Evolutionary conservation across 2,113 vertebrate species (phyloP).

Genomic region (Struthio camelus): DNA sequence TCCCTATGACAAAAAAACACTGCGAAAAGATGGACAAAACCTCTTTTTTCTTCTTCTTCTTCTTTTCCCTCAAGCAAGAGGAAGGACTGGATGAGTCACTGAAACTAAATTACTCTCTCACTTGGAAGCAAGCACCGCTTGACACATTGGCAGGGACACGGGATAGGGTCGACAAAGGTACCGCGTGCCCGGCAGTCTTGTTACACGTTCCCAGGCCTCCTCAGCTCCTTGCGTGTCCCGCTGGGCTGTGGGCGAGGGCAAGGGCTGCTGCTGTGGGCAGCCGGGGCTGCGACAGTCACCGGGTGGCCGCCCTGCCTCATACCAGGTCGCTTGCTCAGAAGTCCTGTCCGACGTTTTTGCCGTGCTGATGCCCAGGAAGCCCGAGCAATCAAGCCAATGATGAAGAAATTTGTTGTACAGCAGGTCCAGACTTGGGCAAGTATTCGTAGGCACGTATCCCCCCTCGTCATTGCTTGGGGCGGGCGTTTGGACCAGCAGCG

Average conservation of each 20-base stretch:
- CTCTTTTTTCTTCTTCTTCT: rapidly evolving
- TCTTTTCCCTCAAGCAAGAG: neutral
- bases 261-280: neutral
- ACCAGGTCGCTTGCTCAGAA: neutral
- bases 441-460: neutral
- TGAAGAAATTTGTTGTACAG: neutral
- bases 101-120: neutral
- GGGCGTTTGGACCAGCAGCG: neutral
- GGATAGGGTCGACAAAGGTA: neutral
- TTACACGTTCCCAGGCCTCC: neutral
- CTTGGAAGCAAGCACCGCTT: neutral
- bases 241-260: neutral
- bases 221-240: rapidly evolving
- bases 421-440: neutral
- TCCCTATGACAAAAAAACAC: neutral
- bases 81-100: neutral
- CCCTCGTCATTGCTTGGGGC: neutral
- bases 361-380: neutral
- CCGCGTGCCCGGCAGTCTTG: rapidly evolving
- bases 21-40: neutral
- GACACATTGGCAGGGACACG: rapidly evolving
- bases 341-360: no score
- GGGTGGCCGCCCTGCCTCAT: neutral
- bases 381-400: neutral
- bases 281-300: neutral